Conservation (phyloP, 2,888 invertebrate genomes). For the Tiliacea citrago region DNA sequence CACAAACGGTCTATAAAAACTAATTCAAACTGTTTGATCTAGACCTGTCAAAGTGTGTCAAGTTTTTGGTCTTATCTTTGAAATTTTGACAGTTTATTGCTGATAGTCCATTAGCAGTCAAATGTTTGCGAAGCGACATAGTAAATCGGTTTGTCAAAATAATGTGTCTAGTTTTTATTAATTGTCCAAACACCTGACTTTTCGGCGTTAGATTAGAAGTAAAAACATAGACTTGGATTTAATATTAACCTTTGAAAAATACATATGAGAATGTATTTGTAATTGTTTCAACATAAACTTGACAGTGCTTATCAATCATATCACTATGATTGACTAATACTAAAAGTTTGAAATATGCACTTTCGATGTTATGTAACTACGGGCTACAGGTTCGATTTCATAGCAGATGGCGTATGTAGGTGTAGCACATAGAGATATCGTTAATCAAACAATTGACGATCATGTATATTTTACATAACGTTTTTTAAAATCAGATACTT, state of each 20-base stretch:
- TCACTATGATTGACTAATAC: slow-evolving; percentile 5
- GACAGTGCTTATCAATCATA: slow-evolving; percentile 30
- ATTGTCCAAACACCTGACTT: background rate
- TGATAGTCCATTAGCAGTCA: background rate
- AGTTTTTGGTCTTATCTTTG: background rate
- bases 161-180: background rate
- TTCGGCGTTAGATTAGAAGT: background rate
- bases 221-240: background rate
- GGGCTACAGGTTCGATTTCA: background rate
- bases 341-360: slow-evolving; percentile 6
- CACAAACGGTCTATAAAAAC: background rate
- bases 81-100: slow-evolving; percentile 4
- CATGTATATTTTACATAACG: background rate
- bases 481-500: background rate
- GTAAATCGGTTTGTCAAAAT: background rate
- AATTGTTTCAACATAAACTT: background rate
- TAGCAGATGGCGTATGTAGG: slow-evolving; percentile 13
- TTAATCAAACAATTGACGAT: slow-evolving; percentile 15
- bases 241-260: background rate
- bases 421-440: background rate
- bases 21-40: background rate
- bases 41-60: slow-evolving; percentile 20
- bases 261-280: background rate
- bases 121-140: background rate
- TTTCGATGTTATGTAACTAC: slow-evolving; percentile 53